Conservation (phyloP, 2,797 vertebrate species). For the Anniella stebbinsi region DNA sequence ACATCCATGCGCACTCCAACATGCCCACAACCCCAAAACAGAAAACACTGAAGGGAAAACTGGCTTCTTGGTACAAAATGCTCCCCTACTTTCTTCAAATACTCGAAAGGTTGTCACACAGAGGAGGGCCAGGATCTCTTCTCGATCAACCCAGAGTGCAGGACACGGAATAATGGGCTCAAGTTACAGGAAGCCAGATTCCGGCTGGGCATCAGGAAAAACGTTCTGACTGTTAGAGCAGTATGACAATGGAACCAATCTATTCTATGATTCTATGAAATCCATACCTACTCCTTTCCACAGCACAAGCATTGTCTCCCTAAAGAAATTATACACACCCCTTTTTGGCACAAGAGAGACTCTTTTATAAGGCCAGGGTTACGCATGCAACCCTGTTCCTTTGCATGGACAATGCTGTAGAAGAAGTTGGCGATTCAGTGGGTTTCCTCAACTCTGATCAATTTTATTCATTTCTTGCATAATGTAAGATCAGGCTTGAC, state of each 20-base stretch:
- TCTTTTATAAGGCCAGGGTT: rapidly evolving
- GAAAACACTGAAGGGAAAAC: neutral
- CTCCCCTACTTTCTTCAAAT: neutral
- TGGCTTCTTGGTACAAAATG: neutral
- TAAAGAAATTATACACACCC: neutral
- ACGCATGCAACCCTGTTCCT: neutral
- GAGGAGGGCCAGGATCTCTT: too few species aligned
- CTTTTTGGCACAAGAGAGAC: neutral
- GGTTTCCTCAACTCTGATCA: neutral
- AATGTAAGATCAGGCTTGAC: neutral
- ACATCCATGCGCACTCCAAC: too few species aligned
- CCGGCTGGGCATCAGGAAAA: too few species aligned
- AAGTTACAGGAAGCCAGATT: too few species aligned
- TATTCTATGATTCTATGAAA: too few species aligned
- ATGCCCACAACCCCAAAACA: neutral
- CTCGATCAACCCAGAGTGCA: too few species aligned
- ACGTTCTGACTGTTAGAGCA: too few species aligned
- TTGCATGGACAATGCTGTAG: neutral
- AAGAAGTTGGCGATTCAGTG: neutral
- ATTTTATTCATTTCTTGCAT: neutral
- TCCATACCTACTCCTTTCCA: rapidly evolving
- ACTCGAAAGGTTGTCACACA: too few species aligned
- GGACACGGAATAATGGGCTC: too few species aligned
- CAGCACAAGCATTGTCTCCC: neutral
- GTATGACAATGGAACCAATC: too few species aligned